Base-by-base conservation (phyloP, 2,888 invertebrate genomes). In the Anoncus sp. region DNA sequence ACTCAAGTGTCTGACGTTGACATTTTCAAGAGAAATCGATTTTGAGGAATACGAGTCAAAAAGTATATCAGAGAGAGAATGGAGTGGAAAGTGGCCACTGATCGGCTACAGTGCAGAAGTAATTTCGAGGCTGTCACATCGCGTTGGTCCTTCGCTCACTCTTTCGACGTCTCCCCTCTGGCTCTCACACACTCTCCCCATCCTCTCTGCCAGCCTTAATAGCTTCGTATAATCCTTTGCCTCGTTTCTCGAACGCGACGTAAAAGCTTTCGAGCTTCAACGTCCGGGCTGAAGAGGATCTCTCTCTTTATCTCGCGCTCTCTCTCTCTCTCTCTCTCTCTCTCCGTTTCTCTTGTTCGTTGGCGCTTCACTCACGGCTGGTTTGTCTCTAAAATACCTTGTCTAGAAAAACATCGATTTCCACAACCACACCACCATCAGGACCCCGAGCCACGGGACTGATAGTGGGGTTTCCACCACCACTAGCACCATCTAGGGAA, bases 211-310 rank as follows among this genome's bases (percentile, higher is more conserved):
- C 47, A 74, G 74, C 65, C 74, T 77, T 74, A 77, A 74, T 70
- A 77, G 77, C 74, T 72, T 77, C 74, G 73, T 74, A 77, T 77
- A 74, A 77, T 77, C 77, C 77, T 77, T 74, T 74, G 65, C 69
- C 77, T 70, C 69, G 74, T 74, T 77, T 63, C 77, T 74, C 38
- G 74, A 77, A 59, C 67, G 57, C 65, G 74, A 70, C 77, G 77
- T 70, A 63, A 77, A 77, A 77, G 77, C 77, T 77, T 77, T 77
- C 74, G 69, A 55, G 70, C 77, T 69, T 73, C 73, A 74, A 66
- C 65, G 77, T 77, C 70, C 59, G 53, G 63, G 22, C 47, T 65
- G 49, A 45, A 70, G 59, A 69, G 66, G 53, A 60, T 24, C 57
- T 38, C 53, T 47, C 7, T 55, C 10, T 22, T 24, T 31, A 51